Conservation (phyloP, 1,140 invertebrate species). For the Drosophila auraria region DNA sequence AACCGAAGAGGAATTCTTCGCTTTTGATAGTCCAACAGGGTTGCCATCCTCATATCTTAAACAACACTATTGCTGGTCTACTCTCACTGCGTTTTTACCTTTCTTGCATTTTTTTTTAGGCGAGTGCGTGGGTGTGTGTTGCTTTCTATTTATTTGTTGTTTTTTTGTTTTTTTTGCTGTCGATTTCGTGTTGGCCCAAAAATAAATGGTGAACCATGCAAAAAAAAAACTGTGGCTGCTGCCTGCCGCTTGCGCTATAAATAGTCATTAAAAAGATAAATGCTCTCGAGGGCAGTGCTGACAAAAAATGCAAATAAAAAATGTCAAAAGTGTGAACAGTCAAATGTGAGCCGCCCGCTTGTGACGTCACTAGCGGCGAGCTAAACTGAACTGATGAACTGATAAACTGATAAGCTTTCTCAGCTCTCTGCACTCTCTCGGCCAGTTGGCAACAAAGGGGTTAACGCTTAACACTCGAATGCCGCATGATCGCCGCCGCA, state of each 20-base stretch:
- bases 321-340: slow-evolving; percentile 33
- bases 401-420: slow-evolving; percentile 23
- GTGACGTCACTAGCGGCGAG: slow-evolving; percentile 50
- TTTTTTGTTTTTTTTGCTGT: slow-evolving; percentile 3
- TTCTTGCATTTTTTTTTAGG: neutral
- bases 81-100: neutral
- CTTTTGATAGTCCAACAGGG: slow-evolving; percentile 9
- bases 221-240: slow-evolving; percentile 33
- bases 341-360: slow-evolving; percentile 14
- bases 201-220: slow-evolving; percentile 75
- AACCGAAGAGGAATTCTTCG: neutral
- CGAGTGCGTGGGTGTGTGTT: slow-evolving; percentile 16
- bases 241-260: slow-evolving; percentile 65
- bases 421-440: neutral
- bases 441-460: slow-evolving; percentile 47
- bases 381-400: slow-evolving; percentile 9
- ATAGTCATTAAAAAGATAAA: slow-evolving; percentile 39
- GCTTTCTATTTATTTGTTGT: slow-evolving; percentile 6
- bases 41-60: slow-evolving; percentile 14
- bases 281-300: slow-evolving; percentile 13
- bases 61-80: neutral
- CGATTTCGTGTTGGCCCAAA: slow-evolving; percentile 62
- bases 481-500: slow-evolving; percentile 25
- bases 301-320: slow-evolving; percentile 44
- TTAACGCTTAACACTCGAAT: slow-evolving; percentile 28